Base-by-base conservation (phyloP, 2,888 invertebrate species). In the Oeneis ivallda region DNA sequence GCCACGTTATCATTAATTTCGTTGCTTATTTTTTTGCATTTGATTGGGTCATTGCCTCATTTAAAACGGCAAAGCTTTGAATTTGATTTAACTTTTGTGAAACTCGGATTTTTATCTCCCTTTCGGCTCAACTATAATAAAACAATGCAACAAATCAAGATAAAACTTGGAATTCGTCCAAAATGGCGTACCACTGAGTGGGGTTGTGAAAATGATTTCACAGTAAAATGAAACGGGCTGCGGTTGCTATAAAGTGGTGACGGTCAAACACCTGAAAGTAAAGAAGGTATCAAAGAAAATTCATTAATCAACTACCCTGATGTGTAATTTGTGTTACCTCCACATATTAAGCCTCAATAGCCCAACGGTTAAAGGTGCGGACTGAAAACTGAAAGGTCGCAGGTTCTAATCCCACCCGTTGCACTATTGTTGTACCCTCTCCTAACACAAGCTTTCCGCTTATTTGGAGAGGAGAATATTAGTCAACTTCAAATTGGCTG, bases 161-260 rank as follows among this genome's bases (percentile, higher is more conserved):
- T 43, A 41, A 17, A n/a, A 41, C 41, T 53, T 62, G 62, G 32
- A 53, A 54, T 53, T 45, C 34, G n/a, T 53, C 62, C 43, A 62
- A 54, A 53, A 56, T 41, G 41, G 56, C 17, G 19, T 47, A 11
- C 49, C 19, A 11, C 19, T 19, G 11, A 49, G 9, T 49, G 10
- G 11, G 32, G 5, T 26, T n/a, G 52, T 52, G 26, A 32, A 32
- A 52, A 52, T 32, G n/a, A 32, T 45, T 45, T 15, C 45, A 45
- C 15, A 32, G 26, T 10, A 32, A 52, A 52, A 52, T 32, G 11
- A 32, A 52, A 52, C 17, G 32, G 52, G 13, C 13, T 13, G 19
- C 13, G 52, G 32, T 32, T 32, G 26, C 6, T 52, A 52, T 13
- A 32, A 52, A 52, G 52, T n/a, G 52, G n/a, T 32, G 52, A 32